Conservation (phyloP, 2,888 invertebrate genomes). For the Caenorhabditis afra region DNA sequence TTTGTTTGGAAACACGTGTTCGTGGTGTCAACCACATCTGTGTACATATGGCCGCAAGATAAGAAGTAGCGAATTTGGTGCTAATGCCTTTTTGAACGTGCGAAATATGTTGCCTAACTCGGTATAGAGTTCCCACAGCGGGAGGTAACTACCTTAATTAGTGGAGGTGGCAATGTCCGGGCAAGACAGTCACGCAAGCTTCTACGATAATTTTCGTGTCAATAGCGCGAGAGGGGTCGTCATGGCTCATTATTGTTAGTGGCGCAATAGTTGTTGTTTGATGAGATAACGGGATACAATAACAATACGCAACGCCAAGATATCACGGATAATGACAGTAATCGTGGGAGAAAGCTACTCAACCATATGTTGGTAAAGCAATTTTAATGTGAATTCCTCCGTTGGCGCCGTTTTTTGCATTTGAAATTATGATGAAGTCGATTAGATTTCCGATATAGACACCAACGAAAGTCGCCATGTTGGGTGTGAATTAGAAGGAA, state of each 20-base stretch:
- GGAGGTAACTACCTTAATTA: slow-evolving; percentile 39
- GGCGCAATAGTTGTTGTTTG: slow-evolving; percentile 47
- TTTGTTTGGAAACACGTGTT: background rate
- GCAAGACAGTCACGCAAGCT: slow-evolving; percentile 41
- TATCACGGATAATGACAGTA: slow-evolving; percentile 32
- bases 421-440: slow-evolving; percentile 12
- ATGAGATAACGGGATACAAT: slow-evolving; percentile 53
- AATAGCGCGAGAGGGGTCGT: slow-evolving; percentile 15
- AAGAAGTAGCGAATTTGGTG: slow-evolving; percentile 25
- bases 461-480: slow-evolving; percentile 39
- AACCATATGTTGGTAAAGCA: background rate
- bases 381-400: slow-evolving; percentile 6
- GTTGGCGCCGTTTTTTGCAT: slow-evolving; percentile 18
- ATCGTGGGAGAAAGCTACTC: slow-evolving; percentile 34
- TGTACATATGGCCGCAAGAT: slow-evolving; percentile 17
- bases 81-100: slow-evolving; percentile 39
- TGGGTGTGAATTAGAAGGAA: slow-evolving; percentile 47
- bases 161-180: slow-evolving; percentile 31
- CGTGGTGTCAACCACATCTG: slow-evolving; percentile 4
- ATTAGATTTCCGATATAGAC: slow-evolving; percentile 22
- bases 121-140: slow-evolving; percentile 37
- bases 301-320: slow-evolving; percentile 8
- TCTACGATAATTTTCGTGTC: slow-evolving; percentile 43
- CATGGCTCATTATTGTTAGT: slow-evolving; percentile 51
- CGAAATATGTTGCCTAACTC: slow-evolving; percentile 25